A percentile compares a stretch with the other conserved stretches of the same genome.
These are phyloP conservation scores for Hypotaenidia okinawae DNA, from an alignment of 2,797 vertebrate species.

Conservation along the genomic window DNA sequence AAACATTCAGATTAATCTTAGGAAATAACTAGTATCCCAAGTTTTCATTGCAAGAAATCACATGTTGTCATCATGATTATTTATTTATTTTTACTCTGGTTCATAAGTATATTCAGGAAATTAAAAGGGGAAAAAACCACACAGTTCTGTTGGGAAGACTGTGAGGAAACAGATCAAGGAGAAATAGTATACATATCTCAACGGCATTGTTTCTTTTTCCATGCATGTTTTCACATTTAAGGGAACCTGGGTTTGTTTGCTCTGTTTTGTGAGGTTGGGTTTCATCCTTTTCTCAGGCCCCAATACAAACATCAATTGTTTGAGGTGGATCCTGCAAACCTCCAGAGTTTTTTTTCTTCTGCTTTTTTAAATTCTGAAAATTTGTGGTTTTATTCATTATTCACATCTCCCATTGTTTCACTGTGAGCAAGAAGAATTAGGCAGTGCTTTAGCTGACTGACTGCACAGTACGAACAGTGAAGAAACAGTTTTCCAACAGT, in stretches of 20 bases:
- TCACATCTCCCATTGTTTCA: conserved; percentile 11
- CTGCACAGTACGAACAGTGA: not conserved
- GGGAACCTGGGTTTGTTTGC: not conserved
- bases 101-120: conserved; percentile 35
- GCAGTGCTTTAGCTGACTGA: not conserved
- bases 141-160: not conserved
- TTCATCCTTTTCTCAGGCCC: not conserved
- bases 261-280: not conserved
- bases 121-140: conserved; percentile 17
- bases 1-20: conserved; percentile 26
- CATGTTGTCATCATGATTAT: conserved; percentile 24
- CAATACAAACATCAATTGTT: not conserved
- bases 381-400: conserved; percentile 4
- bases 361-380: not conserved
- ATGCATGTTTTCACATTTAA: not conserved
- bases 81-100: conserved; percentile 41
- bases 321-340: not conserved
- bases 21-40: not conserved
- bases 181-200: not conserved
- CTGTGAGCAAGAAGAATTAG: not conserved
- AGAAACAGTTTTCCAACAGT: conserved; percentile 1
- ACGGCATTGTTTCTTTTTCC: not conserved
- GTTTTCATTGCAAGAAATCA: conserved; percentile 36
- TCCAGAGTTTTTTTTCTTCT: not conserved
- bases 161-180: not conserved